Conservation (phyloP, 2,113 vertebrate genomes). For the Ailurus styani region DNA sequence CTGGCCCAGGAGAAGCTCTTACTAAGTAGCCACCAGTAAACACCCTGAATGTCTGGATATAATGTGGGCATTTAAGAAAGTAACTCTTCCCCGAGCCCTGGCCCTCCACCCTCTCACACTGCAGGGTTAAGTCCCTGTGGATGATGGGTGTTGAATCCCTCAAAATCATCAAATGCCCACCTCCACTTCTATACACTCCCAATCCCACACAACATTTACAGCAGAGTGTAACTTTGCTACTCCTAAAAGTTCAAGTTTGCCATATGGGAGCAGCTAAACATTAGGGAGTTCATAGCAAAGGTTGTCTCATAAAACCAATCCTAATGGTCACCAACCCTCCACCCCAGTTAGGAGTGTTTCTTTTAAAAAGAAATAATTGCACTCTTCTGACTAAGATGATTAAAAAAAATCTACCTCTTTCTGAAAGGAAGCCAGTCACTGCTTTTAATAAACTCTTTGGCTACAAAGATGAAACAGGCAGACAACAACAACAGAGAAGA, state of each 20-base stretch:
- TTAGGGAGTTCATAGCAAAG: not conserved
- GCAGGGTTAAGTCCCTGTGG: accelerated
- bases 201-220: not conserved
- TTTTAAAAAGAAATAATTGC: conserved; percentile 39
- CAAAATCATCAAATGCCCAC: not conserved
- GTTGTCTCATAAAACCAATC: not conserved
- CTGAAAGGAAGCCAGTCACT: conserved; percentile 63
- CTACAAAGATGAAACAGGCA: conserved; percentile 72
- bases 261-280: not conserved
- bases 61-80: not conserved
- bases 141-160: not conserved
- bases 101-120: not conserved
- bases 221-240: not conserved
- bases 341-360: not conserved
- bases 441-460: conserved; percentile 75
- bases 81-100: not conserved
- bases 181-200: accelerated
- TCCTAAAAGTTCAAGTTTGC: not conserved
- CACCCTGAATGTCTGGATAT: not conserved
- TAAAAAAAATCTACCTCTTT: not conserved
- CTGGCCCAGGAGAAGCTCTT: not conserved
- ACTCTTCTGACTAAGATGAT: not conserved
- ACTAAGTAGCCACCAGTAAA: not conserved
- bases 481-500: conserved; percentile 77
- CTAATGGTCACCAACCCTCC: not conserved